Base-by-base conservation (phyloP, 2,113 vertebrate genomes). In the Tursiops truncatus region DNA sequence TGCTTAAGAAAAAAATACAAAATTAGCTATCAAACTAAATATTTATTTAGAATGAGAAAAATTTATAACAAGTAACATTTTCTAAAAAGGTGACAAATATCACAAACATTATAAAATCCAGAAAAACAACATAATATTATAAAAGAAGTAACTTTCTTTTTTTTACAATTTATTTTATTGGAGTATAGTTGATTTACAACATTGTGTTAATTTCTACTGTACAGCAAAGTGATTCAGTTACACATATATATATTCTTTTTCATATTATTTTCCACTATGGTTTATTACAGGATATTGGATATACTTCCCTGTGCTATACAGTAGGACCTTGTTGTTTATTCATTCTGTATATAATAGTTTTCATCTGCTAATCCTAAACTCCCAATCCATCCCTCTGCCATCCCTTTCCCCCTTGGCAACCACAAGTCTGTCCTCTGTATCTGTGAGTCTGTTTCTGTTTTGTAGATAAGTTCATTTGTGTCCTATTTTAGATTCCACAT, bases 21-120 rank as follows among this genome's bases (percentile, higher is more conserved):
- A 91, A 50, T 68, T 85, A 89, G n/a, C 58, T 88, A 80, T 70
- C 38, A 73, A 84, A 58, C 33, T 77, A 93, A 93, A 77, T 83
- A 65, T 93, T 74, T 82, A 71, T 70, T 81, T 90, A 77, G 63
- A 41, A 88, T 84, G n/a, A 87, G 31, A 68, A 47, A 62, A 70
- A 36, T 53, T 44, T 41, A 31, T 62, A 89, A 44, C 8, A 79
- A 62, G 71, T 53, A 47, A n/a, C 41, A 38, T 11, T 65, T 90
- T 87, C 50, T 38, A 67, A 84, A 87, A 92, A 62, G 33, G 11
- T 77, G 60, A 53, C 25, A 83, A 67, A 28, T 94, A 65, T 15
- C 25, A 80, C 20, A 56, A 50, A 50, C 28, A 76, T 56, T 20
- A 56, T 33, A 76, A 47, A 76, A 33, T 76, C 73, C 26, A 76